Evolutionary conservation across 2,797 vertebrate genomes (phyloP), one percentile per base, ranked within the genome.

Genomic region (Odontamblyopus lacepedii): DNA sequence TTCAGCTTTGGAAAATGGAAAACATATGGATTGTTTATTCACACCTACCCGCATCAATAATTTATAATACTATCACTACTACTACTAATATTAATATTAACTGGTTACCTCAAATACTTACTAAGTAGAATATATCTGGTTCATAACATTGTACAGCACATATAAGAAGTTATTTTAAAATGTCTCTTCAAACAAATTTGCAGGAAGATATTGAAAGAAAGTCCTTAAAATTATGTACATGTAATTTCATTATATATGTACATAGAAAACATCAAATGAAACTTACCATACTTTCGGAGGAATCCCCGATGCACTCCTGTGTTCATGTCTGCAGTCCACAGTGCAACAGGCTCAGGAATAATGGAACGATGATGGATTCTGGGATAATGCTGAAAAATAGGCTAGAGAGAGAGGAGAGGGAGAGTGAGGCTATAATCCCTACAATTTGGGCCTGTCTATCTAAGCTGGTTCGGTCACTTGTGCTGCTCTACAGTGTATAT

Each of bases 201-300:
- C 26, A 59, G 5, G 16, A 38, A 38, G 29, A 57, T 57, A 55
- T 55, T 55, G n/a, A 55, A 55, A 55, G 4, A 2, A 55, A 23
- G 9, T 55, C n/a, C n/a, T 8, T 8, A n/a, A 27, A 59, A 27
- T 13, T 15, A 59, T 23, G 26, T 63, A n/a, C 3, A n/a, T 11
- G 0, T n/a, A 38, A 63, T 23, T 12, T 38, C 35, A 38, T 38
- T 38, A 38, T 2, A 38, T 38, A 38, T 38, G 35, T 38, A 15
- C 13, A 48, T 48, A 15, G 12, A 48, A 27, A 66, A 38, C 6
- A 59, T 61, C 6, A 35, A 27, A 71, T 38, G 38, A 29, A 44
- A 60, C 92, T 79, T 90, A 95, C 94, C 95, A 6, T 95, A 96
- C 87, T 96, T 96, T 76, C 80, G 92, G 69, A 96, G 93, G 88